A percentile compares a stretch with the other conserved stretches of the same genome.
phyloP scores from a whole-genome alignment of 2,113 vertebrate genomes.

The Thamnaconus septentrionalis region DNA sequence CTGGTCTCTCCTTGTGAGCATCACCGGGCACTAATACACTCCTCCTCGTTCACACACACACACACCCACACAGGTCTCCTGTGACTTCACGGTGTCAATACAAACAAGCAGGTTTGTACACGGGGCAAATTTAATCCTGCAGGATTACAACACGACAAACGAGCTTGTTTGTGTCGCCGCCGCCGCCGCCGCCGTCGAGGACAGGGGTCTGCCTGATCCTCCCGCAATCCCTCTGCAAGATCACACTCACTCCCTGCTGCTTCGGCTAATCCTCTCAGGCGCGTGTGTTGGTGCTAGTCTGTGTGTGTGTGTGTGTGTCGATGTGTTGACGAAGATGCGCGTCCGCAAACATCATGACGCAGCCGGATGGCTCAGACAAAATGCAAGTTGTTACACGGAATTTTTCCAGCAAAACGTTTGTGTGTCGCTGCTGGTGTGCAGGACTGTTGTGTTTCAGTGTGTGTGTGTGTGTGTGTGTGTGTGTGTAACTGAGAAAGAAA shows the following conservation, averaged over 20 bases:
- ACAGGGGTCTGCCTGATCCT: constrained; percentile 14
- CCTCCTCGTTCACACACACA: constrained; percentile 6
- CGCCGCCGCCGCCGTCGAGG: neutral
- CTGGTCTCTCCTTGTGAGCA: constrained; percentile 29
- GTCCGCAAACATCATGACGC: neutral
- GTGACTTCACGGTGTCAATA: constrained; percentile 11
- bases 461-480: neutral
- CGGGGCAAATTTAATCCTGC: constrained; percentile 35
- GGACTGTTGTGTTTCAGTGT: constrained; percentile 6
- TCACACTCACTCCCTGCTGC: constrained; percentile 37
- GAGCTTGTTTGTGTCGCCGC: constrained; percentile 17
- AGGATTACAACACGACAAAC: constrained; percentile 46
- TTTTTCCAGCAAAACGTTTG: constrained; percentile 27
- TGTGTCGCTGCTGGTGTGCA: too few species aligned
- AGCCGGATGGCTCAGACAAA: neutral
- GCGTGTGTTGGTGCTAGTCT: constrained; percentile 6
- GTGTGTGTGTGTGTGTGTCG: neutral
- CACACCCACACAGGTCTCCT: constrained; percentile 5
- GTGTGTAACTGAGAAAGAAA: too few species aligned
- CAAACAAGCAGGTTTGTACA: constrained; percentile 35
- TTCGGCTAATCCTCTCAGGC: constrained; percentile 35
- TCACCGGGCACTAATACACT: constrained; percentile 5
- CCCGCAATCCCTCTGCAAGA: constrained; percentile 39
- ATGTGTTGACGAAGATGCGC: neutral
- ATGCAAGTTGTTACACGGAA: neutral